Evolutionary conservation across 2,113 vertebrate species (phyloP).

Genomic region (Protomyctophum bolini): DNA sequence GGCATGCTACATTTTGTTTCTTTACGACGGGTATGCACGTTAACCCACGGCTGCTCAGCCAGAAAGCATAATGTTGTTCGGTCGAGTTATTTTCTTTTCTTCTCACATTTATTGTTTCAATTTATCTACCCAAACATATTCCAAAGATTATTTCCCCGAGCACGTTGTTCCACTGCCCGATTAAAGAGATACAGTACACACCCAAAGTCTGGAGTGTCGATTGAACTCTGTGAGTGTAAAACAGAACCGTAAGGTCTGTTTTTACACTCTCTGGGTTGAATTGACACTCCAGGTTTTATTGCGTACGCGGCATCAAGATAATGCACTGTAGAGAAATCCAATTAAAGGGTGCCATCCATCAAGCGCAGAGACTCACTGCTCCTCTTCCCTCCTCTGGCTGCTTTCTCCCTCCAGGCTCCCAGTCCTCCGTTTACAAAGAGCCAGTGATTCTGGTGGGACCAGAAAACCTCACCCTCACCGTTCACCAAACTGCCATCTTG

Average conservation of each 20-base stretch:
- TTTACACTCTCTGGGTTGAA: too few relatives aligned
- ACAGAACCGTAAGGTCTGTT: too few relatives aligned
- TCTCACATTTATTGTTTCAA: slow-evolving; percentile 9
- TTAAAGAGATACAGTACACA: slow-evolving; percentile 37
- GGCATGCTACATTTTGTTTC: neutral
- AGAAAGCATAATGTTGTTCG: slow-evolving; percentile 16
- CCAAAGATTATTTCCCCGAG: slow-evolving; percentile 38
- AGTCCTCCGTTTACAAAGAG: slow-evolving; percentile 93
- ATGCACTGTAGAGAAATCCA: slow-evolving; percentile 58
- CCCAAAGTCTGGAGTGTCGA: too few relatives aligned
- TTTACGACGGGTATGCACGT: neutral
- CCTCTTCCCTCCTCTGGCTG: slow-evolving; percentile 10
- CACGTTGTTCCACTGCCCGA: slow-evolving; percentile 54
- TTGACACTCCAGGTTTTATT: too few relatives aligned
- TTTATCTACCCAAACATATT: slow-evolving; percentile 51
- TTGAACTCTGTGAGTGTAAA: too few relatives aligned
- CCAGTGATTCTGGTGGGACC: slow-evolving; percentile 95
- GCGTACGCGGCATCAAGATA: slow-evolving; percentile 43
- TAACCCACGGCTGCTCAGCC: slow-evolving; percentile 2
- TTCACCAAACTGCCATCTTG: slow-evolving; percentile 97
- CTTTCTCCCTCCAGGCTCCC: slow-evolving; percentile 80
- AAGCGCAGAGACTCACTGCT: slow-evolving; percentile 29
- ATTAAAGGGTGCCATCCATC: slow-evolving; percentile 70
- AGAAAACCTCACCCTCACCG: slow-evolving; percentile 96
- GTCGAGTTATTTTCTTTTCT: slow-evolving; percentile 8